Evolutionary conservation across 2,888 invertebrate species (phyloP), one percentile per base, ranked within the genome.

Genomic region (Petrophora chlorosata): DNA sequence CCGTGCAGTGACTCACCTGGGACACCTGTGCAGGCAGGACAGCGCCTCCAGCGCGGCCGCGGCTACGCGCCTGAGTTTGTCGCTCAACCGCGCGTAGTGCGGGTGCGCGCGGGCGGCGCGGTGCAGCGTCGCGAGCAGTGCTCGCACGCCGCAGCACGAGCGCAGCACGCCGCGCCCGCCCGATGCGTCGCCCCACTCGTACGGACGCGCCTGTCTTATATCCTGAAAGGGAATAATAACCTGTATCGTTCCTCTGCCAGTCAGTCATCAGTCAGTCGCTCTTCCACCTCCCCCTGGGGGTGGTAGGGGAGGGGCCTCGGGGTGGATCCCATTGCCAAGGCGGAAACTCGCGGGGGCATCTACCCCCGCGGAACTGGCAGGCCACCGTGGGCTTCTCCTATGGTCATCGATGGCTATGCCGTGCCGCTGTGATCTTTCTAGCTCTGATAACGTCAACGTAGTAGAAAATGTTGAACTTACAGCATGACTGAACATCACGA

Each of bases 101-200:
- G 59, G 8, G 48, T 69, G 74, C 32, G 61, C 47, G n/a, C 2
- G 28, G n/a, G 33, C 30, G 0, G 65, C 75, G 7, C 62, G 44
- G 2, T 38, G 50, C 47, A 74, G 17, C 50, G 61, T 52, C 10
- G 45, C 56, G 28, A 79, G 53, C 14, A 77, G 29, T n/a, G 47
- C 43, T 35, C 78, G 77, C 39, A 60, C 68, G 35, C 73, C 72
- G 50, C 63, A 51, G 30, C 73, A 65, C 53, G 74, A 70, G n/a
- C 49, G 43, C 12, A 67, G 8, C 28, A 83, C 73, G 15, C 70
- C 75, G 15, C 68, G 68, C 7, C 82, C 85, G 3, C 75, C 73
- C 0, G 56, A 49, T 0, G 38, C 10, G 52, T 76, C 81, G 5
- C 74, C 74, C 83, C 84, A 85, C 10, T 73, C 71, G 48, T 67